Percentiles rank a stretch among this genome's conserved stretches.
Conservation (phyloP, 2,888 invertebrate genomes). For the Coleophora flavipennella region DNA sequence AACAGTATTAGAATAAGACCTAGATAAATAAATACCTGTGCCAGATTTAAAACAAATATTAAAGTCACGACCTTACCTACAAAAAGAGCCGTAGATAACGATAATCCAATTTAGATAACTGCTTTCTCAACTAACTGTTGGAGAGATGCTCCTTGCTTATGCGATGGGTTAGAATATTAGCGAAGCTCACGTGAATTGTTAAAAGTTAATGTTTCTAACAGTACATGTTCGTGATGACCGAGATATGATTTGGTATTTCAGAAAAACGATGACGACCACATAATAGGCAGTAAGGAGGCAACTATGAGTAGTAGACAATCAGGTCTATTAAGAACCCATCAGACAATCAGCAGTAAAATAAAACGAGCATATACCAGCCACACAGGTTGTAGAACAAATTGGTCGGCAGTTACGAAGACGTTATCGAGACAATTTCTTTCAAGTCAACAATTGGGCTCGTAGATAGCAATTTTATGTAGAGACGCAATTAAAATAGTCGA, state of each 20-base stretch:
- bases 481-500: slow-evolving; percentile 25
- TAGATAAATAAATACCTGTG: no score
- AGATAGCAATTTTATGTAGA: slow-evolving; percentile 6
- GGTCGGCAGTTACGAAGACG: slow-evolving; percentile 9
- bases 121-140: slow-evolving; percentile 24
- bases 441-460: slow-evolving; percentile 2
- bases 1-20: no score
- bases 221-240: slow-evolving; percentile 46
- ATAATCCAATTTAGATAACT: slow-evolving; percentile 42
- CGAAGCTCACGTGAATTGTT: slow-evolving; percentile 33
- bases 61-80: slow-evolving; percentile 29
- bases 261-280: slow-evolving; percentile 37
- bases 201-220: slow-evolving; percentile 39
- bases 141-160: slow-evolving; percentile 26
- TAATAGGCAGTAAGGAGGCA: slow-evolving; percentile 17
- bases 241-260: slow-evolving; percentile 44
- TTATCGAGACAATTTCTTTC: not conserved
- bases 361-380: slow-evolving; percentile 20
- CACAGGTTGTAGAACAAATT: slow-evolving; percentile 25
- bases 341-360: slow-evolving; percentile 44
- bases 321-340: slow-evolving; percentile 32
- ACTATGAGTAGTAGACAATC: slow-evolving; percentile 36
- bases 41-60: slow-evolving; percentile 29
- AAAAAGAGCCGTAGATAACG: slow-evolving; percentile 25
- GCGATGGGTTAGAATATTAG: slow-evolving; percentile 31